Percentiles rank a stretch among this genome's conserved stretches.
phyloP scores from a whole-genome alignment of 2,888 invertebrate genomes.

The Drosophila melanosoma region DNA sequence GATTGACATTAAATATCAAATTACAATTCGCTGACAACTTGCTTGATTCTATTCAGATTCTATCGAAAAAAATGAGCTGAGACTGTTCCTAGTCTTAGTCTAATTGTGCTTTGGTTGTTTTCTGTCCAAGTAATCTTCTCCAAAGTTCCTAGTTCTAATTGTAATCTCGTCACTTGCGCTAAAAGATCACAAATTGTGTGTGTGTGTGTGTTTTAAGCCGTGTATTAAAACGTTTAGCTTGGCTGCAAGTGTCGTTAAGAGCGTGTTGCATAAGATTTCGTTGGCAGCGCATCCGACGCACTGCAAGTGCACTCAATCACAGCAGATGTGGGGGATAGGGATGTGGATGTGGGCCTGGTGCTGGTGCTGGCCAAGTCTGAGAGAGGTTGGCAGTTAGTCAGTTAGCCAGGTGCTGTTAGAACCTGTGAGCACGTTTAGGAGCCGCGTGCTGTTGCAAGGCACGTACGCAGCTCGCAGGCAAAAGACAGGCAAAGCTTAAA shows the following conservation, averaged over 20 bases:
- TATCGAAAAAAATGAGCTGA: background rate
- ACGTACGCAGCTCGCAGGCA: constrained; percentile 60
- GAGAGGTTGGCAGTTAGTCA: constrained; percentile 4
- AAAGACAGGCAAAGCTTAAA: constrained; percentile 59
- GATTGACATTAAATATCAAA: background rate
- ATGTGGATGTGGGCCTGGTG: constrained; percentile 7
- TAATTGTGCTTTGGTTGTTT: too few species aligned
- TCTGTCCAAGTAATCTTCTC: background rate
- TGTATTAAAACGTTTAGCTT: constrained; percentile 52
- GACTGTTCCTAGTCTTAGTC: background rate
- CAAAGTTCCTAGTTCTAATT: background rate
- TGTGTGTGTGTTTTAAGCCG: constrained; percentile 15
- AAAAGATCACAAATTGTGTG: background rate
- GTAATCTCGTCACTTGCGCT: background rate
- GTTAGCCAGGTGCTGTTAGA: constrained; percentile 35
- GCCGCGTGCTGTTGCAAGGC: constrained; percentile 38
- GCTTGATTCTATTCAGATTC: background rate
- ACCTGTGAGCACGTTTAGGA: constrained; percentile 50
- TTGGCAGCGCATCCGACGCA: constrained; percentile 49
- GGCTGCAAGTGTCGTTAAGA: constrained; percentile 55
- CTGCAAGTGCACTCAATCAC: constrained; percentile 62
- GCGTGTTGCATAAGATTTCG: constrained; percentile 55
- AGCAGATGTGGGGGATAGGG: constrained; percentile 35
- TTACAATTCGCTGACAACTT: background rate
- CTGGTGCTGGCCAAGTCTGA: background rate